Evolutionary conservation across 1,140 invertebrate genomes (phyloP), one percentile per base, ranked within the genome.

Genomic region (Meteorus sp.): DNA sequence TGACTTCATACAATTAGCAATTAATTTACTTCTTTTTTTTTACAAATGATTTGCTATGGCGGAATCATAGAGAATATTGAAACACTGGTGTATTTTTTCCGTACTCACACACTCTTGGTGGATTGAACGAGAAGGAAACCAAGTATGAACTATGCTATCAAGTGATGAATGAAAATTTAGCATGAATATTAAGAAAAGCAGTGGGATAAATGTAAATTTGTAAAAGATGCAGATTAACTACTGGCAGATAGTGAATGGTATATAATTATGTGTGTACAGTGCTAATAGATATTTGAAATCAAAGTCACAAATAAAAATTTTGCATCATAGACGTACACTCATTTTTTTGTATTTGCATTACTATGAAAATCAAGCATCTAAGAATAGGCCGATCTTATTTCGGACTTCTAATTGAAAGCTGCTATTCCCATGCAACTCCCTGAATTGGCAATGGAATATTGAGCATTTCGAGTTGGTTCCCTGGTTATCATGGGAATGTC

Each of bases 301-400:
- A 47, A 47, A 47, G 20, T 47, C 44, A 23, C 44, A 47, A 47
- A 47, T 47, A 47, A 47, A 47, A 47, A 3, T 47, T 47, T 47
- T 47, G 44, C 23, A 47, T 47, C 22, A 47, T 47, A 23, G 23
- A 47, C n/a, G 20, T 11, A 13, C 3, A 47, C 20, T 47, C 41
- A 44, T 47, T 47, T 23, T 25, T 47, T 27, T 47, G 11, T 11
- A n/a, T 23, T n/a, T 45, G 5, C 25, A 25, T 23, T 5, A 5
- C 9, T 29, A 5, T 29, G 4, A 5, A 29, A 29, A 5, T 29
- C 27, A 29, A 29, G 9, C 9, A 5, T 29, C 4, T 5, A 29
- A 29, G 9, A 29, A 29, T 4, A 9, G 27, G 9, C 4, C 27
- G 27, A 33, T 6, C 6, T 33, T 7, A 33, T 7, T 7, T 33